Evolutionary conservation across 2,797 vertebrate species (phyloP).

Genomic region (Pygocentrus nattereri): DNA sequence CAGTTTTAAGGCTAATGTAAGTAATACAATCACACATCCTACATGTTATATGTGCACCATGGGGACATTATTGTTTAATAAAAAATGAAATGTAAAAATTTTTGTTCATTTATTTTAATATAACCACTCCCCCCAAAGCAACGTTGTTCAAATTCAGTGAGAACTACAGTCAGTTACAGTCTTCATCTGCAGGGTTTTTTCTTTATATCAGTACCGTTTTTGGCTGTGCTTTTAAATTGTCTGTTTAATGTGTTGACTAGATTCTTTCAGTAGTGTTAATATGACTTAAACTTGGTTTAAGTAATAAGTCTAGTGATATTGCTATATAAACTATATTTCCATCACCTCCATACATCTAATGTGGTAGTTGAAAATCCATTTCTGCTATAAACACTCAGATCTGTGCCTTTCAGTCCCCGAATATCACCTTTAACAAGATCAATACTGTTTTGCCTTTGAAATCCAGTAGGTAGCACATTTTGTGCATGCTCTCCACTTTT

Average conservation of each 20-base stretch:
- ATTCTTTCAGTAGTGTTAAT: slow-evolving; percentile 44
- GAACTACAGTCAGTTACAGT: no score
- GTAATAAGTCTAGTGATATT: slow-evolving; percentile 52
- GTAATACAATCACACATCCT: slow-evolving; percentile 4
- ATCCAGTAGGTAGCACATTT: slow-evolving; percentile 54
- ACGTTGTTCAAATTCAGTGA: no score
- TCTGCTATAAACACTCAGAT: slow-evolving; percentile 60
- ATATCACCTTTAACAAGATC: slow-evolving; percentile 62
- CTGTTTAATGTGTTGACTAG: slow-evolving; percentile 40
- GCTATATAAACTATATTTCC: slow-evolving; percentile 56
- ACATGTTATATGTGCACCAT: slow-evolving; percentile 26
- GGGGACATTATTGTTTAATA: slow-evolving; percentile 20
- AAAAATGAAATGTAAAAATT: background rate
- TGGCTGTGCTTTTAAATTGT: background rate
- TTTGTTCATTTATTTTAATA: background rate
- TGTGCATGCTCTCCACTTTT: slow-evolving; percentile 47
- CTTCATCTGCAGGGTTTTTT: background rate
- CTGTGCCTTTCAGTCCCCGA: slow-evolving; percentile 51
- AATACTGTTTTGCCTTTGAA: slow-evolving; percentile 61
- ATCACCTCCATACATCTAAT: slow-evolving; percentile 58
- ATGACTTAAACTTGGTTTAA: slow-evolving; percentile 40
- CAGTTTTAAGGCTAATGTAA: slow-evolving; percentile 40
- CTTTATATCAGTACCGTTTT: slow-evolving; percentile 23
- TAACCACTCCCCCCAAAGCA: background rate
- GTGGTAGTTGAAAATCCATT: slow-evolving; percentile 57